Evolutionary conservation across 2,113 vertebrate genomes (phyloP).

Genomic region (Numenius arquata): DNA sequence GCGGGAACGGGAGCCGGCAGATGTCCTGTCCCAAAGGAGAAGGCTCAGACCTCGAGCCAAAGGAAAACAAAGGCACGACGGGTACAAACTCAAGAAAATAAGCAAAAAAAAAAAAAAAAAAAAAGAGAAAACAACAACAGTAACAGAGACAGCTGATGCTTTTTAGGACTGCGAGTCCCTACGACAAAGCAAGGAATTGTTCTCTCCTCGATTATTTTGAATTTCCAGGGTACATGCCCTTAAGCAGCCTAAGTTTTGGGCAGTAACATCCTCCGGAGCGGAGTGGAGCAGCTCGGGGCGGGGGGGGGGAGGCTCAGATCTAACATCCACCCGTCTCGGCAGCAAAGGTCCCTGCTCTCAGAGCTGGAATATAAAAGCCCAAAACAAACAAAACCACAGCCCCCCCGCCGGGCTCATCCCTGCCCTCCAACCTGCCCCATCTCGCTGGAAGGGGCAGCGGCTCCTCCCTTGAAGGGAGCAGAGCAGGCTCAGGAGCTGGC

Average conservation of each 20-base stretch:
- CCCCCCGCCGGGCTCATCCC: neutral
- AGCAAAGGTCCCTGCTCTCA: neutral
- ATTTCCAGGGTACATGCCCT: neutral
- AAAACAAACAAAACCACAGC: neutral
- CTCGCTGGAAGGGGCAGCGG: neutral
- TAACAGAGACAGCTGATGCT: neutral
- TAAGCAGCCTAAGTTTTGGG: neutral
- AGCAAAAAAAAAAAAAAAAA: neutral
- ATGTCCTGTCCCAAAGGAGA: neutral
- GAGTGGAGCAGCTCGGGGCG: neutral
- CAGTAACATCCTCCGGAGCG: neutral
- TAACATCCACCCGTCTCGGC: neutral
- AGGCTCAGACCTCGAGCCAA: neutral
- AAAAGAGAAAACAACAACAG: neutral
- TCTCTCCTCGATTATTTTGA: neutral
- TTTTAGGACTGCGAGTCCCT: neutral
- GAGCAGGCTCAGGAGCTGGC: neutral
- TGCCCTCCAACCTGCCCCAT: neutral
- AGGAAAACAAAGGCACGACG: slow-evolving; percentile 16
- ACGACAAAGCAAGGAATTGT: neutral
- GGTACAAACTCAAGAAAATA: neutral
- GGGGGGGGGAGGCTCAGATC: neutral
- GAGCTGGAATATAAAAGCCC: neutral
- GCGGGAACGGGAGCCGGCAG: neutral
- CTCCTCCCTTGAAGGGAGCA: neutral